Conservation (phyloP, 2,113 vertebrate genomes). For the Forbesichthys agassizii region DNA sequence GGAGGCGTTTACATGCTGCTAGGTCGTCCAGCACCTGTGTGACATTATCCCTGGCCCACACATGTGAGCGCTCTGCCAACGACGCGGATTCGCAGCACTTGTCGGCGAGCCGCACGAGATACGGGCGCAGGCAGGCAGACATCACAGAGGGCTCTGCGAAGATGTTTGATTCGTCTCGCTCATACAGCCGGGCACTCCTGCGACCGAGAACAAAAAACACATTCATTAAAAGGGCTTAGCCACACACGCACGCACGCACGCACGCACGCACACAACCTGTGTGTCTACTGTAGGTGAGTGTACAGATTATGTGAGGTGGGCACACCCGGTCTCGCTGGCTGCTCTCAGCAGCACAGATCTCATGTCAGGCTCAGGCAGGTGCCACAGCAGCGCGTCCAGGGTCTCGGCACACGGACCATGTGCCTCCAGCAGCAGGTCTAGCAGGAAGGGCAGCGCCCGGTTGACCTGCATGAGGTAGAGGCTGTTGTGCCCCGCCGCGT, state of each 20-base stretch:
- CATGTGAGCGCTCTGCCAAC: constrained; percentile 44
- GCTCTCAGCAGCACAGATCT: constrained; percentile 62
- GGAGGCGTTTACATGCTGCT: constrained; percentile 58
- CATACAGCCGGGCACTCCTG: constrained; percentile 80
- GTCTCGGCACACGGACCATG: constrained; percentile 69
- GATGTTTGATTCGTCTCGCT: constrained; percentile 84
- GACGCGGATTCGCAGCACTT: constrained; percentile 43
- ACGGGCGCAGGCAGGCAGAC: constrained; percentile 71
- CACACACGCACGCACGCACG: no score
- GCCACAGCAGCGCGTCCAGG: constrained; percentile 73
- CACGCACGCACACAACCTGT: no score
- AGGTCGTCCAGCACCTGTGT: constrained; percentile 61
- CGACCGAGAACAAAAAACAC: background rate
- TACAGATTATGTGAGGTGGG: constrained; percentile 8
- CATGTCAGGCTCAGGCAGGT: constrained; percentile 77
- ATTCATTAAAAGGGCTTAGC: background rate
- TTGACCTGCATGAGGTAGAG: constrained; percentile 76
- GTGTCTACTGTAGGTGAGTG: no score
- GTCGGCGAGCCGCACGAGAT: constrained; percentile 72
- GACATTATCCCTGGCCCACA: constrained; percentile 69
- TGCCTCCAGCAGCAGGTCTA: constrained; percentile 75
- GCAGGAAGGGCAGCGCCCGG: constrained; percentile 72
- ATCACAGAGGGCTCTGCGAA: constrained; percentile 82
- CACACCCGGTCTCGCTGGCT: constrained; percentile 69
- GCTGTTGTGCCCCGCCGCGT: background rate